These are phyloP conservation scores for Escarpia spicata DNA, from an alignment of 2,888 invertebrate genomes.

Conservation along the genomic window DNA sequence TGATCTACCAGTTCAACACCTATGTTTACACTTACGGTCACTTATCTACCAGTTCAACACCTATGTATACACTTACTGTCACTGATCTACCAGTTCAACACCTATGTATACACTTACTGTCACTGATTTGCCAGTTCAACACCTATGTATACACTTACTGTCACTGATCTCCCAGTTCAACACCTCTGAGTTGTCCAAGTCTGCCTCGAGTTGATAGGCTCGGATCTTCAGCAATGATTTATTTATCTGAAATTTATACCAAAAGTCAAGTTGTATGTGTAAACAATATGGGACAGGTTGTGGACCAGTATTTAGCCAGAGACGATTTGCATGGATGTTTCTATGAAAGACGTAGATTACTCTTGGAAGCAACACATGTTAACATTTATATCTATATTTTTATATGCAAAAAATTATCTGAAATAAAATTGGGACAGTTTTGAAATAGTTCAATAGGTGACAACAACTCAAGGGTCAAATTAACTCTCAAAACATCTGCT, in stretches of 20 bases:
- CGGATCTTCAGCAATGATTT: constrained; percentile 16
- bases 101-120: too few species aligned
- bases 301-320: background rate
- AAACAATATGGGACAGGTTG: background rate
- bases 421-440: background rate
- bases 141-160: background rate
- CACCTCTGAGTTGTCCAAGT: background rate
- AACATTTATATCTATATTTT: background rate
- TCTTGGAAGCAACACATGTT: background rate
- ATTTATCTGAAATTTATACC: background rate
- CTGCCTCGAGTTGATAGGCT: background rate
- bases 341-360: background rate
- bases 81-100: too few species aligned
- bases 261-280: background rate
- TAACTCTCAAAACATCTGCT: too few species aligned
- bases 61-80: too few species aligned
- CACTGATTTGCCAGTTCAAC: too few species aligned
- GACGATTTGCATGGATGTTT: background rate
- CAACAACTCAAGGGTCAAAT: background rate
- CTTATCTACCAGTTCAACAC: too few species aligned
- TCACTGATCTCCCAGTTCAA: background rate
- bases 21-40: too few species aligned
- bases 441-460: background rate
- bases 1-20: too few species aligned
- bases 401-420: background rate